Percentiles rank a stretch among this genome's conserved stretches.
Conservation (phyloP, 2,888 invertebrate genomes). For the Apamea epomidion region DNA sequence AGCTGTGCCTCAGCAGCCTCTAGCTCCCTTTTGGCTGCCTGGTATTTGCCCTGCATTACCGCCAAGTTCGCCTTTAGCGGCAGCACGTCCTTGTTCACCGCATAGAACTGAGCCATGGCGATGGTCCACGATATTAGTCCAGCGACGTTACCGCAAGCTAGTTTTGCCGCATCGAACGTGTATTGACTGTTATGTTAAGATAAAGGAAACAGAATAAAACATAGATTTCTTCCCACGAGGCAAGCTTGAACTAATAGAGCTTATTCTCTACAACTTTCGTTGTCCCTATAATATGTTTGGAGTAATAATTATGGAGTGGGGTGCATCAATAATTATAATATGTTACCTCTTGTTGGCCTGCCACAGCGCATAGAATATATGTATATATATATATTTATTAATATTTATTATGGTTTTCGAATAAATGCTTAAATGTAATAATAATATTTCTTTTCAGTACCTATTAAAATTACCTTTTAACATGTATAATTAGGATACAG, state of each 20-base stretch:
- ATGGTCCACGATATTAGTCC: conserved; percentile 97
- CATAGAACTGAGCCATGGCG: conserved; percentile 95
- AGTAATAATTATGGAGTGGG: not conserved
- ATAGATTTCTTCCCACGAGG: not conserved
- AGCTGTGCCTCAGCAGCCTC: conserved; percentile 90
- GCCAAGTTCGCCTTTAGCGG: conserved; percentile 96
- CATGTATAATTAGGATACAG: not conserved
- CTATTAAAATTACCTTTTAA: not conserved
- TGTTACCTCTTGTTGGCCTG: not conserved
- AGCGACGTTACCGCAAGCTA: conserved; percentile 97
- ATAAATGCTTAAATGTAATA: not conserved
- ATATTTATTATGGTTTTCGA: no score
- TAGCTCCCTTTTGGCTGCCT: conserved; percentile 91
- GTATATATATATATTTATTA: no score
- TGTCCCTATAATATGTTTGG: not conserved
- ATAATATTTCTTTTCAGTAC: not conserved
- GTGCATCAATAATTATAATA: not conserved
- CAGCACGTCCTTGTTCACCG: conserved; percentile 96
- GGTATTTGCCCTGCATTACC: conserved; percentile 94
- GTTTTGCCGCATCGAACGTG: conserved; percentile 95
- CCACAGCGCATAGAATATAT: not conserved
- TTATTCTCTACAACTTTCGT: conserved; percentile 6
- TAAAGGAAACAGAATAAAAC: not conserved
- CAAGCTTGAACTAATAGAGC: not conserved
- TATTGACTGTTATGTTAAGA: conserved; percentile 86